These are phyloP conservation scores for Silurus glanis DNA, from an alignment of 2,113 vertebrate species.

Conservation along the genomic window DNA sequence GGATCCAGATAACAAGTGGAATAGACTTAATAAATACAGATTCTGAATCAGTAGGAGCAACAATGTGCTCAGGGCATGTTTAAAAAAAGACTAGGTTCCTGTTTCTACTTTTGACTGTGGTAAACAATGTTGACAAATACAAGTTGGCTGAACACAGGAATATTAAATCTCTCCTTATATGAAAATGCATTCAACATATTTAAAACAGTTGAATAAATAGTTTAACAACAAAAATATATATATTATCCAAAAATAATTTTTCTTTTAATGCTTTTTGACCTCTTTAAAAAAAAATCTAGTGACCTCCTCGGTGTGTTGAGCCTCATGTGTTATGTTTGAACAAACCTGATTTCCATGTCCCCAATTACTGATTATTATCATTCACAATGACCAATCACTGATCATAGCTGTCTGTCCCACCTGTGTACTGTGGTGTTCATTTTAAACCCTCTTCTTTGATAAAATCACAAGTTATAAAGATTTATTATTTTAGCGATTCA, in stretches of 20 bases:
- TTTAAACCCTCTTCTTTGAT: not conserved
- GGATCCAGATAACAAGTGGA: not conserved
- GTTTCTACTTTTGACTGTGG: not conserved
- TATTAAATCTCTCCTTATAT: not conserved
- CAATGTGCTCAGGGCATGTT: not conserved
- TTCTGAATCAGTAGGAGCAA: not conserved
- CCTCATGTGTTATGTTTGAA: not conserved
- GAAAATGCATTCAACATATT: not conserved
- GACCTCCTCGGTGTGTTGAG: not conserved
- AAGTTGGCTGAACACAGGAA: not conserved
- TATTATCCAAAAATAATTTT: not conserved
- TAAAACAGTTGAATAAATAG: not conserved
- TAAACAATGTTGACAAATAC: constrained; percentile 20
- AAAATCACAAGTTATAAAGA: not conserved
- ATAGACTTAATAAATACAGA: not conserved
- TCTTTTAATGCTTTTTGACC: not conserved
- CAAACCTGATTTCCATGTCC: not conserved
- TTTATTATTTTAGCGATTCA: not conserved
- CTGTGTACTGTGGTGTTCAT: not conserved
- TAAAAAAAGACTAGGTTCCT: not conserved
- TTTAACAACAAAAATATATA: not conserved
- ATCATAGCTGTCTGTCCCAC: not conserved
- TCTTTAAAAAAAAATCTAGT: not conserved
- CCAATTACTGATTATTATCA: not conserved
- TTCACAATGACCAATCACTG: not conserved